These are phyloP conservation scores for Phylloscopus collybita DNA, from an alignment of 2,797 vertebrate species.

Conservation along the genomic window DNA sequence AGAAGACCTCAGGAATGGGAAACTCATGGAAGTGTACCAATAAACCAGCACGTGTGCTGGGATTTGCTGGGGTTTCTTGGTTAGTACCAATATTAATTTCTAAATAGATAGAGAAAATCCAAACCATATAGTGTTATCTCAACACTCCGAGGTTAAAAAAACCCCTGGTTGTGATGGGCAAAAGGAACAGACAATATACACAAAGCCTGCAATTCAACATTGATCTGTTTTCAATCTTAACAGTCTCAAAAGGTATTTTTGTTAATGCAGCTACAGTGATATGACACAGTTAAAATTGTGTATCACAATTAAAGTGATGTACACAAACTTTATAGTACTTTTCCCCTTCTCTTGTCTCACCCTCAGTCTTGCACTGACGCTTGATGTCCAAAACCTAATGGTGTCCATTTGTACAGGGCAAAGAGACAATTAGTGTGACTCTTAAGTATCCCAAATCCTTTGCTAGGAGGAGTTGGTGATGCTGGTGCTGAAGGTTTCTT, in stretches of 20 bases:
- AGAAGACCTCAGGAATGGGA: not conserved
- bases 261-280: not conserved
- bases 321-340: not conserved
- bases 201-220: not conserved
- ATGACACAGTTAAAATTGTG: not conserved
- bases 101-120: not conserved
- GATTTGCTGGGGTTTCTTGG: not conserved
- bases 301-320: not conserved
- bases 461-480: not conserved
- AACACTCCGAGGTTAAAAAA: not conserved
- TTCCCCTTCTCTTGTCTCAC: not conserved
- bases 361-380: fast-evolving
- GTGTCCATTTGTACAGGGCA: not conserved
- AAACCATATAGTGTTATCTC: not conserved
- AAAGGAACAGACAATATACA: not conserved
- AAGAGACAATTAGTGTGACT: fast-evolving
- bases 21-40: not conserved
- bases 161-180: not conserved
- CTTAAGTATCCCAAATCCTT: not conserved
- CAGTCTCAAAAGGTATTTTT: not conserved
- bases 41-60: not conserved
- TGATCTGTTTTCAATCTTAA: not conserved
- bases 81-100: not conserved
- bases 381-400: not conserved
- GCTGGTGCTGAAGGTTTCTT: not conserved